Percentiles rank a stretch among this genome's conserved stretches.
These are phyloP conservation scores for Acanthosepion esculentum DNA, from an alignment of 2,888 invertebrate genomes.

Conservation along the genomic window DNA sequence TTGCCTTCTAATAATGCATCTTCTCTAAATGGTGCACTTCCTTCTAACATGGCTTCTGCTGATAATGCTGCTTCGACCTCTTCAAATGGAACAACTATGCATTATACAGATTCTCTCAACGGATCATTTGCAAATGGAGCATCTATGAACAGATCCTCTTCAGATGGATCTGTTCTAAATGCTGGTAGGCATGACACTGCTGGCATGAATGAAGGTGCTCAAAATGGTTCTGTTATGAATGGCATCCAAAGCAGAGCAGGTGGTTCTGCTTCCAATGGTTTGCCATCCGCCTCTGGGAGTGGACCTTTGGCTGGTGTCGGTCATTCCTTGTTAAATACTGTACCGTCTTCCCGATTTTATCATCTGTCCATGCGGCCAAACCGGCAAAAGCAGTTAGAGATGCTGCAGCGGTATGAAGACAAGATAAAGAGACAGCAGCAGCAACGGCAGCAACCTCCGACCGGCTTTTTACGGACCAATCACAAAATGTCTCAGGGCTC, in stretches of 20 bases:
- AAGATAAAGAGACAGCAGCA: slow-evolving; percentile 63
- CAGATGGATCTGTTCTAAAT: background rate
- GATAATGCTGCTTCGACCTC: background rate
- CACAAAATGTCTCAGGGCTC: background rate
- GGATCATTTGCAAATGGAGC: background rate
- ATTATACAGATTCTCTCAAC: background rate
- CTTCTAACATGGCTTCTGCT: background rate
- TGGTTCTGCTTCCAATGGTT: background rate
- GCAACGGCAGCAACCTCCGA: slow-evolving; percentile 40
- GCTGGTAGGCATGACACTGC: background rate
- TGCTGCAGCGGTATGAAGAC: slow-evolving; percentile 81
- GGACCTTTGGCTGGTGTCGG: background rate
- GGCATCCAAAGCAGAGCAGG: background rate
- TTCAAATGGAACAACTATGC: background rate
- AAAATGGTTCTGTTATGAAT: background rate
- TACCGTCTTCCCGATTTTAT: slow-evolving; percentile 55
- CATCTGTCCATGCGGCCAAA: slow-evolving; percentile 75
- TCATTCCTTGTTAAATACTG: background rate
- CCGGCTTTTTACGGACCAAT: background rate
- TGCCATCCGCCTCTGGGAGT: background rate
- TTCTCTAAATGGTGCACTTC: too few species aligned
- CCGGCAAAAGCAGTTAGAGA: slow-evolving; percentile 81
- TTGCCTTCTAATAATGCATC: background rate
- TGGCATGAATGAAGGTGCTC: background rate
- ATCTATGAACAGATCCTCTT: background rate